Base-by-base conservation (phyloP, 2,797 vertebrate species). In the Pempheris klunzingeri region DNA sequence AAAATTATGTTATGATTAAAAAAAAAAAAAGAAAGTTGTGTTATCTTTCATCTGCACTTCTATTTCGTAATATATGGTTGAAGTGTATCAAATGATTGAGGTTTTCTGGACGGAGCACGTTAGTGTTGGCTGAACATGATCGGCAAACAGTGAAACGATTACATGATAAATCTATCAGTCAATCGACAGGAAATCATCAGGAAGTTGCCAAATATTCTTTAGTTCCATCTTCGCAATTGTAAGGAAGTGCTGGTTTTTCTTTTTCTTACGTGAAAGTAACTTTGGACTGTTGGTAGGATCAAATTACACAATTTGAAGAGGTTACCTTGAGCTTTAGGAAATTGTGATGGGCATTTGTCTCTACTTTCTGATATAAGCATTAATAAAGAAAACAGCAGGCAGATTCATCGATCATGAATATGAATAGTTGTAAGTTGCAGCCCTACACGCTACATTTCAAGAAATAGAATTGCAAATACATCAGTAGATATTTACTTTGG, bases 1-100 rank as follows among this genome's bases (percentile, higher is more conserved):
- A 54, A 2, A 72, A 47, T 6, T 2, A 76, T 36, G 63, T 66
- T 62, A 49, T 36, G 36, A 69, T 78, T 65, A 36, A 47, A 62
- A 74, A 15, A 43, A 74, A 15, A 43, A 78, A 50, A 67, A 17
- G 10, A 67, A 75, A 63, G 36, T 47, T 20, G 15, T 0, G 1
- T 17, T 38, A 10, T 6, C 12, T 41, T 63, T 67, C 55, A 79
- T 49, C 26, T 64, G 34, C n/a, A 70, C 5, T 46, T 70, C n/a
- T 39, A 32, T 64, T 55, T 61, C 12, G 38, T 57, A 72, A 62
- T 24, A 44, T 49, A 60, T 18, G 15, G 7, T 5, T 28, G 15
- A 75, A 46, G 7, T 4, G 11, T 10, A 18, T 55, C 6, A 13
- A 38, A 10, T 26, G 36, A 78, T 73, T 14, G 43, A 41, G 46